Base-by-base conservation (phyloP, 1,140 invertebrate genomes). In the Homarus americanus region DNA sequence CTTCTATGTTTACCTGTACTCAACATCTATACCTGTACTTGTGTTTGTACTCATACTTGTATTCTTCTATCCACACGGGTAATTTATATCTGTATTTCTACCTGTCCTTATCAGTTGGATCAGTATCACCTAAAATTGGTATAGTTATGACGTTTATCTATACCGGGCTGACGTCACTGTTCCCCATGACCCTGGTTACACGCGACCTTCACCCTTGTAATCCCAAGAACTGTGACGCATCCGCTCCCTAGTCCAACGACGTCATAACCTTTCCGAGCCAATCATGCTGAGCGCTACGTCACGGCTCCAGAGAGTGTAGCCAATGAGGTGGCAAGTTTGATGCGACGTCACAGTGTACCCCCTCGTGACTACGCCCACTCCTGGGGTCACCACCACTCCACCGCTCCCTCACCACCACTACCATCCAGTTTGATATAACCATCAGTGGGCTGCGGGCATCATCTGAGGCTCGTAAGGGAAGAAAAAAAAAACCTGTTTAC, bases 271-370 rank as follows among this genome's bases (percentile, higher is more conserved):
- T 24, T 1, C 7, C 17, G 15, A 58, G 12, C 53, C 53, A 58
- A 58, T 58, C 53, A 15, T 20, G 17, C 53, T 15, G 15, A 4
- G 20, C 53, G 24, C 15, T 58, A 15, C 24, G 15, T 24, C 4
- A 15, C 53, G 53, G 1, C 53, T 20, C 15, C 63, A 63, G 38
- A 34, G n/a, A 4, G 32, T 20, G n/a, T 53, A 58, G 38, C 82
- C 75, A 78, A 41, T 78, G 63, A n/a, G n/a, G 32, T 10, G 7
- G 49, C 49, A 32, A 41, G 12, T 69, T 44, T n/a, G 10, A 1
- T 75, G 72, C 7, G 10, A 75, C 72, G 72, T 75, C 72, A 75
- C 72, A 17, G 4, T 15, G 12, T 75, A n/a, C 72, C 66, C 66
- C 10, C 7, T 28, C 38, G 34, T 9, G 32, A 24, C 82, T 28